Percentiles rank a stretch among this genome's conserved stretches.
These are phyloP conservation scores for Agapornis canus DNA, from an alignment of 2,797 vertebrate species.

Conservation along the genomic window DNA sequence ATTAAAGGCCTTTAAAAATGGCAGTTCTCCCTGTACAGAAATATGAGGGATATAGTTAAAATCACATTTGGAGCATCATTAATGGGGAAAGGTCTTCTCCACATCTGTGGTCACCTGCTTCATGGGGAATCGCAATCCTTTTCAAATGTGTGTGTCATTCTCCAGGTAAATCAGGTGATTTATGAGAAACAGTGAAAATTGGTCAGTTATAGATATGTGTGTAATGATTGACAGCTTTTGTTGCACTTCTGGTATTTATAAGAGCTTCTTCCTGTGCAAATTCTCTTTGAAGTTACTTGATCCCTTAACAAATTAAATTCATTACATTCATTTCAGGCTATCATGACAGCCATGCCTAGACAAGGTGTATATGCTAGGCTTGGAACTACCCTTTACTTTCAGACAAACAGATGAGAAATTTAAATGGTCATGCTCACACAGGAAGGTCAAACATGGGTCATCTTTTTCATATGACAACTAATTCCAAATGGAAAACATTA, in stretches of 20 bases:
- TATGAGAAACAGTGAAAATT: not conserved
- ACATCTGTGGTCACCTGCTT: not conserved
- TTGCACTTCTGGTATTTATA: not conserved
- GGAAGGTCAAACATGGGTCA: constrained; percentile 49
- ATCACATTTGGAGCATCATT: not conserved
- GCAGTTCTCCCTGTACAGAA: not conserved
- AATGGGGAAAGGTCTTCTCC: not conserved
- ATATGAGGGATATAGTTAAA: not conserved
- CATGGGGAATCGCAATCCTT: not conserved
- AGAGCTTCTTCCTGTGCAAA: not conserved
- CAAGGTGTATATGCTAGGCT: constrained; percentile 35
- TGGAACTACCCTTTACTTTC: constrained; percentile 23
- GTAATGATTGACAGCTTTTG: not conserved
- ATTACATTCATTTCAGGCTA: constrained; percentile 51
- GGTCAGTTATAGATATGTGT: not conserved
- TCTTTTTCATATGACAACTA: constrained; percentile 10
- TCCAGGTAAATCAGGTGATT: not conserved
- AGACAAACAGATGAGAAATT: constrained; percentile 60
- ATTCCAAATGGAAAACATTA: constrained; percentile 44
- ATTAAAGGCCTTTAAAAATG: not conserved
- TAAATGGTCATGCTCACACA: constrained; percentile 36
- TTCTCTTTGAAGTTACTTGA: constrained; percentile 58
- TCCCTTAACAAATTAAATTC: constrained; percentile 63
- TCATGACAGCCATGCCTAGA: constrained; percentile 20
- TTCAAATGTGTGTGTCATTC: not conserved